These are phyloP conservation scores for Lagopus leucura DNA, from an alignment of 2,113 vertebrate species.

Conservation along the genomic window DNA sequence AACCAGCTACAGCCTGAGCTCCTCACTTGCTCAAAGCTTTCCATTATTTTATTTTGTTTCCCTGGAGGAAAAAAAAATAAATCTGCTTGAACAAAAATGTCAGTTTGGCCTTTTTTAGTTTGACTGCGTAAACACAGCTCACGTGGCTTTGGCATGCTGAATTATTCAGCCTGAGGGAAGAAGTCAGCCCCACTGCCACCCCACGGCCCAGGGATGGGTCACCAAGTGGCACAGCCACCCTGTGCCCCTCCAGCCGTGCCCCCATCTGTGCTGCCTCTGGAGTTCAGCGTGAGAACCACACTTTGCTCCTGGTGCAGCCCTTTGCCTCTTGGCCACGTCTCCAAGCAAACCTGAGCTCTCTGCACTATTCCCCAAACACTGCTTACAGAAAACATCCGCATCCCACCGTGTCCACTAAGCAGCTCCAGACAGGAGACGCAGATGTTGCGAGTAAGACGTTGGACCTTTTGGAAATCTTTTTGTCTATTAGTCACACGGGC, in stretches of 20 bases:
- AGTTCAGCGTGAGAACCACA: rapidly evolving
- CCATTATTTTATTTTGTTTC: background rate
- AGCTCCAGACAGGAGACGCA: constrained; percentile 30
- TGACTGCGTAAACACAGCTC: background rate
- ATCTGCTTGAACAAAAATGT: constrained; percentile 4
- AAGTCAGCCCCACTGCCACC: background rate
- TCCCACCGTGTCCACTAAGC: constrained; percentile 40
- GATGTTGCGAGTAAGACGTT: background rate
- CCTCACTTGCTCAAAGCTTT: background rate
- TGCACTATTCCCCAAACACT: background rate
- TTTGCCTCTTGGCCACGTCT: rapidly evolving
- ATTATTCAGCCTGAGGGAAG: background rate
- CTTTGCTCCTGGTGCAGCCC: background rate
- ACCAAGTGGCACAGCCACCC: background rate
- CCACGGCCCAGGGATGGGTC: background rate
- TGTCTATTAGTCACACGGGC: constrained; percentile 46
- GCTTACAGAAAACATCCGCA: background rate
- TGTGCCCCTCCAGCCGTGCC: background rate
- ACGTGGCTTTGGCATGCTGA: background rate
- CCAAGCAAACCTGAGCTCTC: background rate
- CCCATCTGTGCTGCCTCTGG: background rate
- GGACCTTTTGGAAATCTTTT: constrained; percentile 29
- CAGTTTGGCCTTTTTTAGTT: constrained; percentile 36
- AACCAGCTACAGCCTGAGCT: background rate
- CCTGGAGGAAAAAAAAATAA: background rate